A percentile compares a stretch with the other conserved stretches of the same genome.
These are phyloP conservation scores for Mormyrus proboscirostris DNA, from an alignment of 2,797 vertebrate species.

Conservation along the genomic window DNA sequence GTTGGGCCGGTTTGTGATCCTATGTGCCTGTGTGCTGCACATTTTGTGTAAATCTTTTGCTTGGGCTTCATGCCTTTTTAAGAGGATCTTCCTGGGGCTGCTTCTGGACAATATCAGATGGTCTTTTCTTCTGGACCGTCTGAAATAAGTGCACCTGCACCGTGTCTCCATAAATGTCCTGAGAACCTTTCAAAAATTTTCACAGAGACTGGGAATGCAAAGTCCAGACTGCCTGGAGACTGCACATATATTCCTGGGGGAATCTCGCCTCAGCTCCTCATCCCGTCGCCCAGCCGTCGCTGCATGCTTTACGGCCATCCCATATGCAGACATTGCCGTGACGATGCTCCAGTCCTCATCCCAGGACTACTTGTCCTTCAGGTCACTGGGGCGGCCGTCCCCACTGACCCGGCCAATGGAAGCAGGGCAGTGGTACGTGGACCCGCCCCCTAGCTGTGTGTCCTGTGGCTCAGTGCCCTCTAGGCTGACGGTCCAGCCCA, in stretches of 20 bases:
- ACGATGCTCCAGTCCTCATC: background rate
- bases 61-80: background rate
- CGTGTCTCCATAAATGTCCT: background rate
- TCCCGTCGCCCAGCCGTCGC: background rate
- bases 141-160: background rate
- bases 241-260: background rate
- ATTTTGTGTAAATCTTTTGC: background rate
- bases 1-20: background rate
- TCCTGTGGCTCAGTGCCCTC: background rate
- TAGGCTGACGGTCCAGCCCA: background rate
- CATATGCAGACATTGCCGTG: background rate
- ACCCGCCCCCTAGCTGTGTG: background rate
- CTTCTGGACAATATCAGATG: background rate
- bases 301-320: background rate
- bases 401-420: background rate
- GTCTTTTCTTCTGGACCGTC: background rate
- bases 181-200: background rate
- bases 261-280: background rate
- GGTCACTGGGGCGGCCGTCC: background rate
- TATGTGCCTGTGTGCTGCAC: background rate
- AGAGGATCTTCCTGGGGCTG: background rate
- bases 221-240: background rate
- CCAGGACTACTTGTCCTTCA: background rate
- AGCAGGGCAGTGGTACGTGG: background rate
- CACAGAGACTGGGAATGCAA: background rate